Conservation (phyloP, 2,113 vertebrate species). For the Thermophis baileyi region DNA sequence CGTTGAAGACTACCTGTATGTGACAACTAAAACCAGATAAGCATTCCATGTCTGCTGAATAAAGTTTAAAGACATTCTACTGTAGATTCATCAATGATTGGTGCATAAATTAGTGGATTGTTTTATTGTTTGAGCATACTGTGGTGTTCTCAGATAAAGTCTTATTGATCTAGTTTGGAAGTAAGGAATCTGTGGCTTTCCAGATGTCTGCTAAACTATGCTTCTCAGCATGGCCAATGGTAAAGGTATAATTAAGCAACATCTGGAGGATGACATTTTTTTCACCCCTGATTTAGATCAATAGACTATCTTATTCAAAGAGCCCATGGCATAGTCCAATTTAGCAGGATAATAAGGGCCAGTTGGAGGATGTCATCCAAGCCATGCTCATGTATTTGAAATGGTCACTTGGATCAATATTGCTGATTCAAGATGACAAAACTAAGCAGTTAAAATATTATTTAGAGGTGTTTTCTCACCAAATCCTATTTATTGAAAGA, state of each 20-base stretch:
- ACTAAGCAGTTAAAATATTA: background rate
- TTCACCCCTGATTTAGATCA: background rate
- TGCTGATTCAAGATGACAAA: background rate
- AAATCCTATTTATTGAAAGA: background rate
- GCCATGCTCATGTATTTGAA: background rate
- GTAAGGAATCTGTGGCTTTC: background rate
- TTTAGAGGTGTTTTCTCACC: background rate
- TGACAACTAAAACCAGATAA: background rate
- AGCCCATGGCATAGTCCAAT: background rate
- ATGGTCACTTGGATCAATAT: background rate
- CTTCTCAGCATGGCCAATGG: background rate
- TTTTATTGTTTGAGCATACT: background rate
- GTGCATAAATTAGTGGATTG: background rate
- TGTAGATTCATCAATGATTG: background rate
- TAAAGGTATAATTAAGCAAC: background rate
- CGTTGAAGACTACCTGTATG: background rate
- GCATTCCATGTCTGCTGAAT: background rate
- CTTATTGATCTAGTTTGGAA: background rate
- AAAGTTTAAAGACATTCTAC: background rate
- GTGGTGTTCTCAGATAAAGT: background rate
- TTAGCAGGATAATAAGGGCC: background rate
- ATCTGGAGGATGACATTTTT: background rate
- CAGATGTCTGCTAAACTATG: background rate
- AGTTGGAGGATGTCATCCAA: background rate
- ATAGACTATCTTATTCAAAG: background rate